Base-by-base conservation (phyloP, 2,113 vertebrate species). In the Brachionichthys hirsutus region DNA sequence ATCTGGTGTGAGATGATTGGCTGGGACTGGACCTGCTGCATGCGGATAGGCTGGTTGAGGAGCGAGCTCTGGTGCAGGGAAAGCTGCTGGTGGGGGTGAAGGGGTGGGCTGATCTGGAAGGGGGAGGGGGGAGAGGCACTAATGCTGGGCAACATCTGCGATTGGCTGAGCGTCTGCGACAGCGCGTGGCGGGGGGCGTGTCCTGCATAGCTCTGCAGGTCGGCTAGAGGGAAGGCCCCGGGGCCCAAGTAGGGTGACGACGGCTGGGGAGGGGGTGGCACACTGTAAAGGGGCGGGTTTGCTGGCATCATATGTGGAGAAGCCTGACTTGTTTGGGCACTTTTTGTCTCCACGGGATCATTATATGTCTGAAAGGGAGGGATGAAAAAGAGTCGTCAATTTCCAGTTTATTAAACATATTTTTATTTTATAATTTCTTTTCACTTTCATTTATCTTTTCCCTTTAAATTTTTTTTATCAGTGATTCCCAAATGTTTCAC, bases 21-120 rank as follows among this genome's bases (percentile, higher is more conserved):
- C 87, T 97, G 94, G 83, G 96, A 95, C 70, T 95, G 92, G 78
- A 93, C 95, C 79, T 97, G 95, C 89, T 95, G 95, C 96, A 98
- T 96, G 92, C 93, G 93, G 90, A 98, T 93, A 53, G 95, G 92
- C 42, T 98, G 95, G 84, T 93, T 93, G 89, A 98, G 95, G 56
- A 98, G 93, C 72, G 95, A 88, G 85, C 93, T 93, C 94, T 98
- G 96, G 80, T 94, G 92, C 91, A 98, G 90, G 57, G 96, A 93
- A 73, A 99, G 93, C 92, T 98, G 97, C 91, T 98, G 97, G 92
- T 97, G 96, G 68, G 88, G 85, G 80, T 90, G 88, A 67, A 98
- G 92, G 0, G 95, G 91, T 22, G 95, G 94, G 89, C 95, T 98
- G 91, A 98, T 97, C 62, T 97, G 96, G 90, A 97, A 97, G 75